Base-by-base conservation (phyloP, 2,113 vertebrate genomes). In the Chaetura pelagica region DNA sequence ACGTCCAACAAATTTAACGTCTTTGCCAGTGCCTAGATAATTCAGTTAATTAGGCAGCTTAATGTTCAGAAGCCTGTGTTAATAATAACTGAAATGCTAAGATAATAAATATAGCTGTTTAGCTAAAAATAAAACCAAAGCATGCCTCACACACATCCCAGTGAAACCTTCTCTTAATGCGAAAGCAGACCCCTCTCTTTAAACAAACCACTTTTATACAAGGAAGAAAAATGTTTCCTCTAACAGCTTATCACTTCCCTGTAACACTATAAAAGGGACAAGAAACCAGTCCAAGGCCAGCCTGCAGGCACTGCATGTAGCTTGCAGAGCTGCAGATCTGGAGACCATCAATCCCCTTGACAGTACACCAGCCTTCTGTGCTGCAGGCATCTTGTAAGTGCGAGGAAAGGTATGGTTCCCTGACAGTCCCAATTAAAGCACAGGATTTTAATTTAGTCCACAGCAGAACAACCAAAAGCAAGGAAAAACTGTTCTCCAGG, bases 331-430 rank as follows among this genome's bases (percentile, higher is more conserved):
- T 22, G 62, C 72, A 26, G n/a, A 40, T 34, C 7, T 69, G 61
- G 22, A 42, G 34, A 51, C 5, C 42, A 32, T 7, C 6, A 0
- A 42, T 42, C 5, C 51, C 27, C n/a, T 30, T 20, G 12, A 5
- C 24, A 75, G 57, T 34, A 67, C 22, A 24, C 3, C 19, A 62
- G 64, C 15, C 24, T 84, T 81, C 12, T 24, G 40, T 13, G 14
- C 64, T 74, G 21, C 64, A 49, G 51, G 18, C 44, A 35, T 12
- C 64, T 44, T 3, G 2, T 4, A 17, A 0, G 0, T 1, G 12
- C 11, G 10, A 88, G 52, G 42, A 84, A 87, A 74, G 13, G 15
- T 23, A 62, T 0, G 2, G 0, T 3, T 84, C 57, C 75, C n/a
- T 54, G n/a, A 59, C 32, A 72, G 54, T 4, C 34, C 5, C 16